phyloP scores from a whole-genome alignment of 2,797 vertebrate species.

The Erethizon dorsatum region DNA sequence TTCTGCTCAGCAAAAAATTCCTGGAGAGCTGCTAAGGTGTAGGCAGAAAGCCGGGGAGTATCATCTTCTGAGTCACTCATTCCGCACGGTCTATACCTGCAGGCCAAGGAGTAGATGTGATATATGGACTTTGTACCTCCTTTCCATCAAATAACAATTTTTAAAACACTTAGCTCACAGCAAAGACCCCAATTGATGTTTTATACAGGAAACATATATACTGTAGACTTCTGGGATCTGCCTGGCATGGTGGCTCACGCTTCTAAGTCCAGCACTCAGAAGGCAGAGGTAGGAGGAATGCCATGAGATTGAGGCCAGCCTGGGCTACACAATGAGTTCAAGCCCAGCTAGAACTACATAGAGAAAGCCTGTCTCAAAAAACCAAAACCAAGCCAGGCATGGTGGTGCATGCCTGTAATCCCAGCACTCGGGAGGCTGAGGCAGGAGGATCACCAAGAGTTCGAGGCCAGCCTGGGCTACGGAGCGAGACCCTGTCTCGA shows the following conservation, averaged over 20 bases:
- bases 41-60: constrained; percentile 93
- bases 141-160: background rate
- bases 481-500: background rate
- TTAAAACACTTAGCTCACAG: background rate
- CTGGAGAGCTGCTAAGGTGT: constrained; percentile 94
- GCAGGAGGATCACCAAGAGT: background rate
- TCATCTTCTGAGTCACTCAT: constrained; percentile 94
- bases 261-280: background rate
- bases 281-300: background rate
- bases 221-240: background rate
- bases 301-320: background rate
- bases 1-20: constrained; percentile 94
- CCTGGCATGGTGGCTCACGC: background rate
- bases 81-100: constrained; percentile 74
- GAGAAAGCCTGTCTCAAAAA: background rate
- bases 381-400: background rate
- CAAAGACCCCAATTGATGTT: background rate
- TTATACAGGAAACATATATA: background rate
- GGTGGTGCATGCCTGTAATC: background rate
- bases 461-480: background rate
- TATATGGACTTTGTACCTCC: background rate
- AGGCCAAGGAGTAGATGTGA: background rate
- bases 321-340: background rate
- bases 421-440: background rate
- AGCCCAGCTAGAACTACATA: background rate